Evolutionary conservation across 1,140 invertebrate species (phyloP).

Genomic region (Dendroctonus ponderosae): DNA sequence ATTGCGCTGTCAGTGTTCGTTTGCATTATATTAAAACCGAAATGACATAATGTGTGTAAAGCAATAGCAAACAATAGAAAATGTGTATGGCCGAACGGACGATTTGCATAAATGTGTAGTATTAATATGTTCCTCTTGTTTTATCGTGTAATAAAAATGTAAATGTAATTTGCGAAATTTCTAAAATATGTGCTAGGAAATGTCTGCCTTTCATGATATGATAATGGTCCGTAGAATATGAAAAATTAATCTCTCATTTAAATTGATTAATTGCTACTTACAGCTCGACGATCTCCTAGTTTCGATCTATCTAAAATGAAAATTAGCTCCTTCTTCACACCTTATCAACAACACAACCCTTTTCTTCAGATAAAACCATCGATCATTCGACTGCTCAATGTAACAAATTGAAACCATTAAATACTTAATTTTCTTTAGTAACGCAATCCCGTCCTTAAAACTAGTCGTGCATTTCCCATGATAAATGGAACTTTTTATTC

Average conservation of each 20-base stretch:
- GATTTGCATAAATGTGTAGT: conserved; percentile 13
- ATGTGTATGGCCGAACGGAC: conserved; percentile 3
- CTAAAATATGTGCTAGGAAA: not conserved
- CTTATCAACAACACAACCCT: no score
- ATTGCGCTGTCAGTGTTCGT: not conserved
- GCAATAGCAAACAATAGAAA: conserved; percentile 15
- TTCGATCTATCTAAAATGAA: no score
- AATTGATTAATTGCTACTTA: not conserved
- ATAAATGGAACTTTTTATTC: conserved; percentile 12
- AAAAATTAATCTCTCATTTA: not conserved
- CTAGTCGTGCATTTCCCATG: conserved; percentile 17
- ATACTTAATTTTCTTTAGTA: conserved; percentile 12
- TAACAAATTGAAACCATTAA: conserved; percentile 15
- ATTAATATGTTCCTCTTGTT: conserved; percentile 17
- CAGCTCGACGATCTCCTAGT: no score
- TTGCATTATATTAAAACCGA: not conserved
- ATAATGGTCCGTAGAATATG: not conserved
- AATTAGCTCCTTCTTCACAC: not conserved
- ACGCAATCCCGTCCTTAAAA: conserved; percentile 3
- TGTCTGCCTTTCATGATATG: conserved; percentile 2
- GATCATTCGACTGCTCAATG: not conserved
- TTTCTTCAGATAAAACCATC: no score
- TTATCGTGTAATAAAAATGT: conserved; percentile 20
- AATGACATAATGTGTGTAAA: conserved; percentile 4
- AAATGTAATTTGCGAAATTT: conserved; percentile 13